Evolutionary conservation across 2,888 invertebrate genomes (phyloP).

Genomic region (Agrochola macilenta): DNA sequence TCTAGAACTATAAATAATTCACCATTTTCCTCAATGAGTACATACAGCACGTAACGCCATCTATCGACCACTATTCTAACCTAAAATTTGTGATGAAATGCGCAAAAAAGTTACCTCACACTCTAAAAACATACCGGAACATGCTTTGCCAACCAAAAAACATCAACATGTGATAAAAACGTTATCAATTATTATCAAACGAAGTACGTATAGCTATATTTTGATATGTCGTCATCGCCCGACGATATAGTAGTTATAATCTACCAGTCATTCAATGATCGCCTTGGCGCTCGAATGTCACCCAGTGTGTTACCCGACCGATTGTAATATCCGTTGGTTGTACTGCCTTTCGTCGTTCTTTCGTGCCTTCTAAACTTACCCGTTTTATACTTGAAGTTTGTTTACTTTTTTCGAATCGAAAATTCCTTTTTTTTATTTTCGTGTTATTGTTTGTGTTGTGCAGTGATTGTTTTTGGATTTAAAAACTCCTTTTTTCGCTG

Average conservation of each 20-base stretch:
- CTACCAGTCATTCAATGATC: slow-evolving; percentile 49
- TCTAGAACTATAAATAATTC: slow-evolving; percentile 6
- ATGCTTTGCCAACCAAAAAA: slow-evolving; percentile 45
- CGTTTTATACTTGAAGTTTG: slow-evolving; percentile 46
- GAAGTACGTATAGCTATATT: slow-evolving; percentile 33
- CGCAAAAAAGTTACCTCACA: not conserved
- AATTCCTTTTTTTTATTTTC: slow-evolving; percentile 7
- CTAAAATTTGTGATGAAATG: slow-evolving; percentile 1
- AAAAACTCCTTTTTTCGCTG: slow-evolving; percentile 16
- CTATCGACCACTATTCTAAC: not conserved
- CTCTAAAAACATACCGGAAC: slow-evolving; percentile 3
- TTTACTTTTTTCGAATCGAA: slow-evolving; percentile 44
- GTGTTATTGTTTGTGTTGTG: slow-evolving; percentile 45
- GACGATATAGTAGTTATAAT: not conserved
- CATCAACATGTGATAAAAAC: slow-evolving; percentile 45
- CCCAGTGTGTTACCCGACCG: slow-evolving; percentile 41
- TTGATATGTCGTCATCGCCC: slow-evolving; percentile 48
- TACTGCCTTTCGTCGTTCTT: slow-evolving; percentile 1
- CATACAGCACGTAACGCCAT: slow-evolving; percentile 31
- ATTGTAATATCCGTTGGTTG: slow-evolving; percentile 49
- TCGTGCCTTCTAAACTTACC: slow-evolving; percentile 28
- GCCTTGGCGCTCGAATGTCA: slow-evolving; percentile 51
- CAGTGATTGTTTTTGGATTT: slow-evolving; percentile 47
- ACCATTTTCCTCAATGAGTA: slow-evolving; percentile 34
- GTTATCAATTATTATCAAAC: slow-evolving; percentile 55